Percentiles rank a stretch among this genome's conserved stretches.
phyloP scores from a whole-genome alignment of 2,113 vertebrate genomes.

The Canis aureus region DNA sequence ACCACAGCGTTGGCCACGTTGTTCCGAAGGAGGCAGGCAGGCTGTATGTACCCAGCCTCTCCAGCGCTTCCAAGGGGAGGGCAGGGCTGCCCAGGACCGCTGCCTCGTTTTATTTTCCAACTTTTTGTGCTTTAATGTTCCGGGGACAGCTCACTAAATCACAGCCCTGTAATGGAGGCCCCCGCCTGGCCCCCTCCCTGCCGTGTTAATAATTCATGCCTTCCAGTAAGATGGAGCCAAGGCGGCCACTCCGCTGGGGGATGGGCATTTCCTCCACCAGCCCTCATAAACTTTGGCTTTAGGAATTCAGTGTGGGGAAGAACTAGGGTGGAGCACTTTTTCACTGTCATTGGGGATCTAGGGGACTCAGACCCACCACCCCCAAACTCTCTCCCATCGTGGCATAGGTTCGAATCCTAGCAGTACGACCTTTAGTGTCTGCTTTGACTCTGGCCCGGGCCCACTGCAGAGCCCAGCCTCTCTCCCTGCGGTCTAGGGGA shows the following conservation, averaged over 20 bases:
- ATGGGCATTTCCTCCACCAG: neutral
- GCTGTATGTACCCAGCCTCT: neutral
- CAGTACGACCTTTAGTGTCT: neutral
- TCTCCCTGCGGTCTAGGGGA: neutral
- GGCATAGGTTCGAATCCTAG: neutral
- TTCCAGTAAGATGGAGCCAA: slow-evolving; percentile 84
- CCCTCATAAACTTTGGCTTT: slow-evolving; percentile 35
- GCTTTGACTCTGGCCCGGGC: neutral
- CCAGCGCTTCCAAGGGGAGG: slow-evolving; percentile 8
- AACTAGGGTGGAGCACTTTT: neutral
- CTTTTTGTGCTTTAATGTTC: slow-evolving; percentile 83
- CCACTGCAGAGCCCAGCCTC: neutral
- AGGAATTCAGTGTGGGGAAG: neutral
- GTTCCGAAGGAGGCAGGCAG: neutral
- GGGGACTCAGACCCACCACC: neutral
- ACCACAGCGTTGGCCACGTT: neutral
- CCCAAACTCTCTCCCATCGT: neutral
- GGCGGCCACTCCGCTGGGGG: neutral
- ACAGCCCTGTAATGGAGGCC: slow-evolving; percentile 83
- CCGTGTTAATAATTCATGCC: slow-evolving; percentile 87
- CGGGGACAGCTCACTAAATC: slow-evolving; percentile 87
- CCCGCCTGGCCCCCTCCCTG: neutral
- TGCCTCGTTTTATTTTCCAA: slow-evolving; percentile 65
- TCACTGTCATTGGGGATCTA: fast-evolving
- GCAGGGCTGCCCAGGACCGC: neutral